Evolutionary conservation across 2,113 vertebrate genomes (phyloP).

Genomic region (Lepus timidus): DNA sequence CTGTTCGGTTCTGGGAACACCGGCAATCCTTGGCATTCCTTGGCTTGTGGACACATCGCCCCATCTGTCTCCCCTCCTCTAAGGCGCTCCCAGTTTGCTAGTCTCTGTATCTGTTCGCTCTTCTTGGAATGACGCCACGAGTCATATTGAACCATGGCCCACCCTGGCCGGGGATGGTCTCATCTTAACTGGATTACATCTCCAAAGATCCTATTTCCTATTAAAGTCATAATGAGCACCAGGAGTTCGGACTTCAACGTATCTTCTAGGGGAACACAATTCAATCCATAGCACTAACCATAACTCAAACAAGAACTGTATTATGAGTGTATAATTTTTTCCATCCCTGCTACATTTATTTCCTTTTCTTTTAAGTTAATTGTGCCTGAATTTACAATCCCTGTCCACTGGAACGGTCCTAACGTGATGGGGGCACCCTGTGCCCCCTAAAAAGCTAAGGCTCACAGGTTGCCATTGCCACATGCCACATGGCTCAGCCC

Average conservation of each 20-base stretch:
- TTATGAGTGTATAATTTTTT: background rate
- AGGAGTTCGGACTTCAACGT: background rate
- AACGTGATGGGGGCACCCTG: background rate
- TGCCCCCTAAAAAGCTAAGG: background rate
- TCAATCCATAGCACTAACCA: background rate
- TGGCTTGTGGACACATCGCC: background rate
- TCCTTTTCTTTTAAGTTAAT: background rate
- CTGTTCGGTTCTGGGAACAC: background rate
- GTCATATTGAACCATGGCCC: background rate
- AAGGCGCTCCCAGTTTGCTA: background rate
- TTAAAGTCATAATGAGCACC: background rate
- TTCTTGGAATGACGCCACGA: background rate
- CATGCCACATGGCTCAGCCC: background rate
- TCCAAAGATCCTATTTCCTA: background rate
- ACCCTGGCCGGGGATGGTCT: background rate
- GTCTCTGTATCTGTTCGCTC: background rate
- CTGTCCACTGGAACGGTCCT: background rate
- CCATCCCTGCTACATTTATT: background rate
- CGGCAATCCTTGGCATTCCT: background rate
- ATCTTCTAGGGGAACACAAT: background rate
- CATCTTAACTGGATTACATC: background rate
- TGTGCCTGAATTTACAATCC: background rate
- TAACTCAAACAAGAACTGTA: background rate
- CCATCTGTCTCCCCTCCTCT: background rate
- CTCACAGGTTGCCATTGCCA: fast-evolving